phyloP scores from a whole-genome alignment of 2,797 vertebrate species.

The Tiaroga cobitis region DNA sequence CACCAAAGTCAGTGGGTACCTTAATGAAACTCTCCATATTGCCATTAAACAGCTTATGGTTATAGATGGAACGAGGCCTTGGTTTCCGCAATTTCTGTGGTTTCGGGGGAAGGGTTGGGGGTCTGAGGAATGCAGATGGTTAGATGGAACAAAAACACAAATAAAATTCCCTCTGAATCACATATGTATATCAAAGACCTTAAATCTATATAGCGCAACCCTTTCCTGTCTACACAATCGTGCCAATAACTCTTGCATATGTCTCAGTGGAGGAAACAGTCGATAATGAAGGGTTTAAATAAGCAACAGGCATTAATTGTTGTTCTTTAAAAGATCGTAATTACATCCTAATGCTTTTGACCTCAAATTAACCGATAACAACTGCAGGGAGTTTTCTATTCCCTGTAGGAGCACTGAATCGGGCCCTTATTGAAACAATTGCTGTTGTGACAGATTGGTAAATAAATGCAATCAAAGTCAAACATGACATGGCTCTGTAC shows the following conservation, averaged over 20 bases:
- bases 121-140: conserved; percentile 86
- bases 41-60: conserved; percentile 99
- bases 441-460: conserved; percentile 46
- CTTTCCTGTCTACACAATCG: not conserved
- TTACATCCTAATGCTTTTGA: conserved; percentile 44
- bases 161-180: conserved; percentile 50
- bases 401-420: conserved; percentile 5
- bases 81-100: conserved; percentile 99
- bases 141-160: conserved; percentile 63
- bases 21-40: conserved; percentile 99
- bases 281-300: conserved; percentile 40
- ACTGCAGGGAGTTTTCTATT: conserved; percentile 40
- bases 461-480: conserved; percentile 47
- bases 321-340: conserved; percentile 39
- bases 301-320: conserved; percentile 20
- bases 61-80: conserved; percentile 97
- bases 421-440: conserved; percentile 25
- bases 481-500: conserved; percentile 43
- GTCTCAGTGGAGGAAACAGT: conserved; percentile 27
- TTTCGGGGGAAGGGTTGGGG: conserved; percentile 98
- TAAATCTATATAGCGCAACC: not conserved
- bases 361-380: conserved; percentile 56
- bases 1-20: conserved; percentile 80
- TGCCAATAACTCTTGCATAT: not conserved
- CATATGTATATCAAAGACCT: conserved; percentile 18